Conservation (phyloP, 2,888 invertebrate species). For the Eurytoma californica region DNA sequence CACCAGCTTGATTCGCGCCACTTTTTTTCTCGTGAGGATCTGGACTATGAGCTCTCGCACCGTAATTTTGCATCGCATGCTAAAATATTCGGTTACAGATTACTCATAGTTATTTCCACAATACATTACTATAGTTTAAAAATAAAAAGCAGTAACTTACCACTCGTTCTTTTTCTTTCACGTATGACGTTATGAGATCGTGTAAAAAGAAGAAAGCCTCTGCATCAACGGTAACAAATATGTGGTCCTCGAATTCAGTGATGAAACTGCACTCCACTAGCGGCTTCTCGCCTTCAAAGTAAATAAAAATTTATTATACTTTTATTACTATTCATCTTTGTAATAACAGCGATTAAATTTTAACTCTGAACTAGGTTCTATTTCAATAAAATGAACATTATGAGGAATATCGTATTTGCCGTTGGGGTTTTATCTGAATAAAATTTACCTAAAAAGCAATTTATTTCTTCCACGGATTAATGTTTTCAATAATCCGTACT, state of each 20-base stretch:
- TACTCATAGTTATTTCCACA: no score
- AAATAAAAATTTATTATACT: conserved; percentile 17
- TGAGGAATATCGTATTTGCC: no score
- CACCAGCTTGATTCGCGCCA: conserved; percentile 59
- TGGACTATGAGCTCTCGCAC: conserved; percentile 74
- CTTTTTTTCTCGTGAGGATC: conserved; percentile 69
- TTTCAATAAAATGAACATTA: no score
- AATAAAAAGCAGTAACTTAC: conserved; percentile 73
- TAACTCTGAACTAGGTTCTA: not conserved
- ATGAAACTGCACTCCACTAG: conserved; percentile 97
- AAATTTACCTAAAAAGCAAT: no score
- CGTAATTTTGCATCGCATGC: conserved; percentile 65
- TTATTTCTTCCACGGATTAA: no score
- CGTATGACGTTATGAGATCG: conserved; percentile 96
- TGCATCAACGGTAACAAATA: conserved; percentile 97
- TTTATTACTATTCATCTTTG: not conserved
- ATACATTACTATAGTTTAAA: not conserved
- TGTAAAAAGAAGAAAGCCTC: conserved; percentile 99
- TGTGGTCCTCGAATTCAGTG: conserved; percentile 98
- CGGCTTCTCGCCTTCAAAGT: conserved; percentile 83
- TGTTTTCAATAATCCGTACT: no score
- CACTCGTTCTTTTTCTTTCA: conserved; percentile 93
- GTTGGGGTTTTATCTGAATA: no score
- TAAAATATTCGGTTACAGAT: conserved; percentile 29
- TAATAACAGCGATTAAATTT: not conserved